phyloP scores from a whole-genome alignment of 2,888 invertebrate genomes.

The Leptinotarsa juncta region DNA sequence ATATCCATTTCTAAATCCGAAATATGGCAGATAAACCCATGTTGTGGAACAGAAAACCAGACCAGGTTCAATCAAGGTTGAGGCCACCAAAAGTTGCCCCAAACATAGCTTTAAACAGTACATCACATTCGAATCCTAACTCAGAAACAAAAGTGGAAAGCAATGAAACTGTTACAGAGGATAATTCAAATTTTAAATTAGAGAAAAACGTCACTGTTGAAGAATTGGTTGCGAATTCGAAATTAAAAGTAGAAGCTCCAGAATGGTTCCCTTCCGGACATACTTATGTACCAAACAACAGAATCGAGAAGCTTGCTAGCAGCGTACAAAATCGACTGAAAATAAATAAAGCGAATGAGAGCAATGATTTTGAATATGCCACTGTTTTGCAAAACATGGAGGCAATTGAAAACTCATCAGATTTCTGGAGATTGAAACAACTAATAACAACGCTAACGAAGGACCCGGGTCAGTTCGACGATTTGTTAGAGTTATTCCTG shows the following conservation, averaged over 20 bases:
- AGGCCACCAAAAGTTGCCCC: constrained; percentile 37
- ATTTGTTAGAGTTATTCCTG: constrained; percentile 76
- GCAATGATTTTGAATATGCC: constrained; percentile 7
- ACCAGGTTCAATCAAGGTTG: constrained; percentile 24
- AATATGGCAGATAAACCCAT: constrained; percentile 40
- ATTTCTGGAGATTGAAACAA: constrained; percentile 73
- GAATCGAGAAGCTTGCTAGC: constrained; percentile 31
- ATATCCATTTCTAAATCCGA: constrained; percentile 2
- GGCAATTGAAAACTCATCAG: constrained; percentile 55
- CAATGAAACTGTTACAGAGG: neutral
- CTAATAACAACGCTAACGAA: constrained; percentile 81
- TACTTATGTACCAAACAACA: constrained; percentile 29
- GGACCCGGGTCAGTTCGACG: constrained; percentile 83
- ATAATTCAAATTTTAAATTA: constrained; percentile 4
- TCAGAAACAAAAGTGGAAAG: constrained; percentile 23
- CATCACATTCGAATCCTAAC: constrained; percentile 24
- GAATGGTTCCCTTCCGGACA: constrained; percentile 73
- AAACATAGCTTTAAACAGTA: constrained; percentile 10
- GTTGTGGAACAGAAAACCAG: constrained; percentile 37
- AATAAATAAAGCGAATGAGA: constrained; percentile 40
- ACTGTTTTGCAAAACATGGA: constrained; percentile 13
- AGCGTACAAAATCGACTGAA: constrained; percentile 56
- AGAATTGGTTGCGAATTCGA: constrained; percentile 49
- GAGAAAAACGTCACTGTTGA: constrained; percentile 35
- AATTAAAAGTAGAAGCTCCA: constrained; percentile 70